These are phyloP conservation scores for Ranitomeya variabilis DNA, from an alignment of 2,113 vertebrate species.

Conservation along the genomic window DNA sequence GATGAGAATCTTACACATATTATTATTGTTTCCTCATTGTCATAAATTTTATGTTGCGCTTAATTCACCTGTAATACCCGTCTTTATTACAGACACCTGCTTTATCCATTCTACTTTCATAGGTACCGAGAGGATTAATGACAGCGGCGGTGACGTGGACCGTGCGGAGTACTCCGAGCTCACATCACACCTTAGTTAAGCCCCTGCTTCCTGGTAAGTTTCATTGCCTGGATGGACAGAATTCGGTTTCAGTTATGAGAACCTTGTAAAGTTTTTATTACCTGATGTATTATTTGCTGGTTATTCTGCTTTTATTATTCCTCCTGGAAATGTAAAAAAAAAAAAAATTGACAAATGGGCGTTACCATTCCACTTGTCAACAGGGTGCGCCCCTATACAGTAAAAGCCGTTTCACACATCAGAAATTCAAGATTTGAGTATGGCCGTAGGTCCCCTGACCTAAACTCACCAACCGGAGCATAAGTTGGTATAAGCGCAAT, in stretches of 20 bases:
- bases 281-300: too few relatives aligned
- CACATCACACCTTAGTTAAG: constrained; percentile 31
- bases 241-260: not conserved
- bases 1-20: not conserved
- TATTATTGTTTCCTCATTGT: not conserved
- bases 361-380: too few relatives aligned
- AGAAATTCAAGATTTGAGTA: too few relatives aligned
- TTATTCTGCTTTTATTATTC: too few relatives aligned
- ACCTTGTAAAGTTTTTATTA: not conserved
- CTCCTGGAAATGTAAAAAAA: too few relatives aligned
- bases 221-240: not conserved
- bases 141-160: not conserved
- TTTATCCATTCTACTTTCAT: not conserved
- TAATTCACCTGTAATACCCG: not conserved
- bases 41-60: not conserved
- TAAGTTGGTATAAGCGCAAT: too few relatives aligned
- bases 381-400: too few relatives aligned
- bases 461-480: too few relatives aligned
- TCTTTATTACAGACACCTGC: constrained; percentile 1
- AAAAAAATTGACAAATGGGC: too few relatives aligned
- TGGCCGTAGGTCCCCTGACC: too few relatives aligned
- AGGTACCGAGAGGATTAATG: constrained; percentile 8
- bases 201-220: not conserved
- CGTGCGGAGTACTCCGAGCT: not conserved
- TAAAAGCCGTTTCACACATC: too few relatives aligned